Evolutionary conservation across 2,113 vertebrate genomes (phyloP), one percentile per base, ranked within the genome.

Genomic region (Pseudorectes ferrugineus): DNA sequence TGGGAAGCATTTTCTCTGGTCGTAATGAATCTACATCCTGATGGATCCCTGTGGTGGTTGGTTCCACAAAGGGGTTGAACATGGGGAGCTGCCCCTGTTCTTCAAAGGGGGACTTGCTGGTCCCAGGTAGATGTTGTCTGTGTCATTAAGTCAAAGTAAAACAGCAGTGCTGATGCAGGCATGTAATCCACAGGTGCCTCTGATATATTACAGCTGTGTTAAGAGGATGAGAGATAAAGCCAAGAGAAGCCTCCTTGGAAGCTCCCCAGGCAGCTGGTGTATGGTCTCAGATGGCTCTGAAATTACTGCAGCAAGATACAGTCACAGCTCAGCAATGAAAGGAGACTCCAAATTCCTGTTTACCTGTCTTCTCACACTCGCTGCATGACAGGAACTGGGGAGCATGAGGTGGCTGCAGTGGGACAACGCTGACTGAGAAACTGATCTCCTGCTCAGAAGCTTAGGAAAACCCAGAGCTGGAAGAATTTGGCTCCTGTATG

Each of bases 341-440:
- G 65, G 66, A 75, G 45, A 18, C 24, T 49, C 40, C 42, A 28
- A 68, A 35, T 58, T 95, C 73, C 48, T 5, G 5, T 59, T 65
- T 78, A 38, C 14, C 12, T 36, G 5, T 75, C 11, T 87, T 49
- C 17, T 61, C 8, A 9, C 1, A 0, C 24, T 38, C 52, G 20
- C 66, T 85, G 51, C 1, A 1, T 81, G 65, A 11, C 15, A 74
- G 33, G 72, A 77, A 12, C 31, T 59, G 63, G 12, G 33, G 35
- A 71, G 45, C 1, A 0, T 0, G 6, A 68, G 49, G 8, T 62
- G 28, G 26, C 40, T 81, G 57, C 31, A 61, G 57, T 3, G 4
- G 49, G 58, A 52, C 1, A 1, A 6, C 65, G n/a, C 70, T 5
- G 2, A 12, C 10, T 1, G 6, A 67, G 57, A 65, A 91, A 17